phyloP scores from a whole-genome alignment of 2,888 invertebrate species.

The Eurytoma californica region DNA sequence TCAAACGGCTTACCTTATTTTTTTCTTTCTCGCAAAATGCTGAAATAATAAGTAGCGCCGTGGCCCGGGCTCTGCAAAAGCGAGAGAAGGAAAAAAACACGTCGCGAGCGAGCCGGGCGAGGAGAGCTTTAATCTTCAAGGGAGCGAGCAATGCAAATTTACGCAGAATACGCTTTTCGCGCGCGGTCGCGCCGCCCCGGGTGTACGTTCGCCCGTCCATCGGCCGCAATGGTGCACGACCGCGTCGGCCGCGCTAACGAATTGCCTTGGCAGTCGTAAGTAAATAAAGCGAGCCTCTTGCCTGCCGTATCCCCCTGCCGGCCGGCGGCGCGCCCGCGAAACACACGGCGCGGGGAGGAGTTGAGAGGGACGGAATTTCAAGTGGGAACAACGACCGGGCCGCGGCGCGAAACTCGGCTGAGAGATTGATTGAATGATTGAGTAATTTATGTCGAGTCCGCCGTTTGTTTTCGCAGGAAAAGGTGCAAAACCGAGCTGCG shows the following conservation, averaged over 20 bases:
- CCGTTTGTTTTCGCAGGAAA: neutral
- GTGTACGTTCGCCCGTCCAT: neutral
- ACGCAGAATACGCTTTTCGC: slow-evolving; percentile 36
- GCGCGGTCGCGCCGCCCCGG: neutral
- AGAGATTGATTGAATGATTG: slow-evolving; percentile 49
- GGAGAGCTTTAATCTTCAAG: slow-evolving; percentile 27
- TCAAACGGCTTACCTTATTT: neutral
- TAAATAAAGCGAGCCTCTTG: slow-evolving; percentile 42
- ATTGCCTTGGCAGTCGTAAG: slow-evolving; percentile 52
- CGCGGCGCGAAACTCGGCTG: neutral
- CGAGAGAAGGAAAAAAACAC: neutral
- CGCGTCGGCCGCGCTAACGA: slow-evolving; percentile 39
- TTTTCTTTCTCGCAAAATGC: neutral
- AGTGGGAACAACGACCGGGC: slow-evolving; percentile 22
- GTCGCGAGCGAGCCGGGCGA: neutral
- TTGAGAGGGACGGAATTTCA: slow-evolving; percentile 20
- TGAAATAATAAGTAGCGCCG: too few species aligned
- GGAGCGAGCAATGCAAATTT: slow-evolving; percentile 37
- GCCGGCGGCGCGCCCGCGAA: neutral
- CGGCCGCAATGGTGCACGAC: neutral
- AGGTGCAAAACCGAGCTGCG: neutral
- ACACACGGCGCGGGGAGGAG: slow-evolving; percentile 1
- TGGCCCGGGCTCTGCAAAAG: too few species aligned
- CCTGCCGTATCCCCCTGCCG: neutral
- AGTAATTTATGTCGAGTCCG: slow-evolving; percentile 41